phyloP scores from a whole-genome alignment of 2,113 vertebrate genomes.

The Terrapene triunguis region DNA sequence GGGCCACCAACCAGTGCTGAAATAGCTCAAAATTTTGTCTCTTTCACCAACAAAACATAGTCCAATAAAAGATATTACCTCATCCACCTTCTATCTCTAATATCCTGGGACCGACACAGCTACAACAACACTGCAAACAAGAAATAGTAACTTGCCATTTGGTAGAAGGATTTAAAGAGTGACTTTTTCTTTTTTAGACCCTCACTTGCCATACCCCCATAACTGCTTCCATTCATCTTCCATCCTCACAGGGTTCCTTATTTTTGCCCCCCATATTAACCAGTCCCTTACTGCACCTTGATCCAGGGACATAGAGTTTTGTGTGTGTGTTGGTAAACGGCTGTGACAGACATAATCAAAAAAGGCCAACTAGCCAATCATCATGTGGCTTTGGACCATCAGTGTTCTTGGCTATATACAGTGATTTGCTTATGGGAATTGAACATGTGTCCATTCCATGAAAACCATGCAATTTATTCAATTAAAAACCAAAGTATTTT shows the following conservation, averaged over 20 bases:
- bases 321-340: neutral
- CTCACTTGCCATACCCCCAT: neutral
- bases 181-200: conserved; percentile 54
- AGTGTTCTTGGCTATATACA: neutral
- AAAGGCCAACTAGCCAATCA: neutral
- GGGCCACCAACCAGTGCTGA: conserved; percentile 21
- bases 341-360: neutral
- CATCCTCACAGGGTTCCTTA: neutral
- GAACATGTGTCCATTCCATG: neutral
- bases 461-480: neutral
- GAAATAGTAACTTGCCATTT: conserved; percentile 20
- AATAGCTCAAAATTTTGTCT: neutral
- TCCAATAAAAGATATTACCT: neutral
- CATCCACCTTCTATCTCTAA: neutral
- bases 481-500: neutral
- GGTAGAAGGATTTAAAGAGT: neutral
- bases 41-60: neutral
- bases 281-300: neutral
- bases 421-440: neutral
- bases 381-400: neutral
- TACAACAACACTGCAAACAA: neutral
- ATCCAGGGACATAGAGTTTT: neutral
- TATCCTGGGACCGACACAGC: neutral
- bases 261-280: neutral
- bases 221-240: neutral